Conservation (phyloP, 2,888 invertebrate genomes). For the Pteria penguin region DNA sequence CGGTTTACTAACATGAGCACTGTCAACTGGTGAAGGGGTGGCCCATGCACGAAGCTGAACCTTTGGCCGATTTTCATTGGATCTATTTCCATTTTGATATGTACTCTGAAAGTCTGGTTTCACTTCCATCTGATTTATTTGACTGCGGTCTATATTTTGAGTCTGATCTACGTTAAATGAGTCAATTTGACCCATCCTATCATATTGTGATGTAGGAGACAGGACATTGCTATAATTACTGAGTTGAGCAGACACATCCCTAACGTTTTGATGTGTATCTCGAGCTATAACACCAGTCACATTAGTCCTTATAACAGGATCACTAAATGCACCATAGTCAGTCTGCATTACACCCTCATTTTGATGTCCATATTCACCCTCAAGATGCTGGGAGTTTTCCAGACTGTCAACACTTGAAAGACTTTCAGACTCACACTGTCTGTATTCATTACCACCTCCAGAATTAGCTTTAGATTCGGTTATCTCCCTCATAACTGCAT, state of each 20-base stretch:
- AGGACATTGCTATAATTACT: not conserved
- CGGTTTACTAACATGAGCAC: conserved; percentile 33
- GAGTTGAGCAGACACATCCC: conserved; percentile 15
- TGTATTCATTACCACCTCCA: conserved; percentile 37
- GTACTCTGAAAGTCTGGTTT: conserved; percentile 9
- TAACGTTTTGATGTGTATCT: conserved; percentile 24
- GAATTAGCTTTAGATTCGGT: conserved; percentile 55
- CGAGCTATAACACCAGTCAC: not conserved
- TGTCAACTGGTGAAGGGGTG: conserved; percentile 61
- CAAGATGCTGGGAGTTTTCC: conserved; percentile 51
- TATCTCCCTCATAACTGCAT: conserved; percentile 71
- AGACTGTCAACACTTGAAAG: conserved; percentile 71
- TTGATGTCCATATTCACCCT: conserved; percentile 15
- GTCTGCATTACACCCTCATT: not conserved
- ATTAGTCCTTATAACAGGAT: conserved; percentile 13
- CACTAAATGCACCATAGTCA: not conserved
- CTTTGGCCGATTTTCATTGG: conserved; percentile 49
- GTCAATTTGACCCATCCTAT: conserved; percentile 33
- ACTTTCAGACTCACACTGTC: conserved; percentile 59
- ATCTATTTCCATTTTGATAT: conserved; percentile 1
- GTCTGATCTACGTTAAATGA: conserved; percentile 35
- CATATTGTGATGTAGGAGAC: not conserved
- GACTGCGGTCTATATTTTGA: not conserved
- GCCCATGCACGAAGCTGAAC: conserved; percentile 66
- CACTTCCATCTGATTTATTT: not conserved